phyloP scores from a whole-genome alignment of 2,113 vertebrate species.

The Cyprinodon tularosa region DNA sequence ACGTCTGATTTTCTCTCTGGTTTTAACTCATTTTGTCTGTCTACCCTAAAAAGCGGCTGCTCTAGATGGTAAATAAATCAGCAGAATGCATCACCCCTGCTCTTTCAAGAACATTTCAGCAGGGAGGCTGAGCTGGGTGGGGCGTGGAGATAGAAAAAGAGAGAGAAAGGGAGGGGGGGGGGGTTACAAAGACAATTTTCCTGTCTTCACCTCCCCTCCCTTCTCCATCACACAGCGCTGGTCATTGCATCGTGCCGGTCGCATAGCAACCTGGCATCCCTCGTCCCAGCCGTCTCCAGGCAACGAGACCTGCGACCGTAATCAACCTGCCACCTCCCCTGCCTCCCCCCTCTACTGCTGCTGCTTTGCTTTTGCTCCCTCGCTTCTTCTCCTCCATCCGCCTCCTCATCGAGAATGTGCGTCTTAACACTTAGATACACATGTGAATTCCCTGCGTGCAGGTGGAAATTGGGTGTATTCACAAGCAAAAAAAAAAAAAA shows the following conservation, averaged over 20 bases:
- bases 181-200: constrained; percentile 76
- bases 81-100: constrained; percentile 55
- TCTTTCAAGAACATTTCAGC: constrained; percentile 69
- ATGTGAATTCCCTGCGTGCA: constrained; percentile 56
- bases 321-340: constrained; percentile 79
- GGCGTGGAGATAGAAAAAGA: neutral
- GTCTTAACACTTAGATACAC: constrained; percentile 53
- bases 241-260: constrained; percentile 79
- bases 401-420: constrained; percentile 49
- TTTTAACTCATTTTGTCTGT: constrained; percentile 55
- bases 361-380: constrained; percentile 35
- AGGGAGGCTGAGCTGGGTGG: constrained; percentile 48
- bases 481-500: constrained; percentile 10
- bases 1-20: constrained; percentile 48
- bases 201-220: constrained; percentile 68
- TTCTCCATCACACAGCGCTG: constrained; percentile 76
- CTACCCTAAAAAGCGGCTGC: constrained; percentile 53
- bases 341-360: constrained; percentile 34
- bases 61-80: constrained; percentile 69
- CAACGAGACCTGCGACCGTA: constrained; percentile 83
- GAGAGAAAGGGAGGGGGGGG: neutral
- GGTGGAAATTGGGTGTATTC: constrained; percentile 64
- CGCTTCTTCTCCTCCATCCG: constrained; percentile 41
- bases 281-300: constrained; percentile 79
- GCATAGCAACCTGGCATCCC: constrained; percentile 84